phyloP scores from a whole-genome alignment of 2,888 invertebrate species.

The Neoascia interrupta region DNA sequence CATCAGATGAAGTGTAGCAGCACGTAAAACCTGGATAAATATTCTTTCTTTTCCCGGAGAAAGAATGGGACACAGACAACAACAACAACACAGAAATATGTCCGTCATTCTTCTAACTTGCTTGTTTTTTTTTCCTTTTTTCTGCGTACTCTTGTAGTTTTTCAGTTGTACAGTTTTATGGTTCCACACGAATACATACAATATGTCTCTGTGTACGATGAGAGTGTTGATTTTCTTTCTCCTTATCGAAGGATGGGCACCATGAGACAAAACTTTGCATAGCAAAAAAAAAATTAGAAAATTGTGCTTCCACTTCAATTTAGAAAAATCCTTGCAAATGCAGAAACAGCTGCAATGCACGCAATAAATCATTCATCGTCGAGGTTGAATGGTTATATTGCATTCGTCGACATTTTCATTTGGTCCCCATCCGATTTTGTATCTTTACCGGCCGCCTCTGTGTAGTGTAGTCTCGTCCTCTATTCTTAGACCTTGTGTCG shows the following conservation, averaged over 20 bases:
- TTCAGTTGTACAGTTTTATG: too few species aligned
- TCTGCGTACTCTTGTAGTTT: neutral
- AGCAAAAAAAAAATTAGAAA: slow-evolving; percentile 2
- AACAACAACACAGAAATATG: slow-evolving; percentile 40
- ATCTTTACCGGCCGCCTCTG: slow-evolving; percentile 18
- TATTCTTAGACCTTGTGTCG: slow-evolving; percentile 53
- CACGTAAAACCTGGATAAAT: slow-evolving; percentile 52
- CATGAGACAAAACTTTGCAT: slow-evolving; percentile 29
- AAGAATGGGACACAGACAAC: slow-evolving; percentile 33
- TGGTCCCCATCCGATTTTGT: slow-evolving; percentile 18
- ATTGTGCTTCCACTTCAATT: slow-evolving; percentile 61
- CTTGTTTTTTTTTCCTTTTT: neutral
- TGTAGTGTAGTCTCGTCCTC: slow-evolving; percentile 40
- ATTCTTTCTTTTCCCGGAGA: slow-evolving; percentile 19
- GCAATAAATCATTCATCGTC: slow-evolving; percentile 71
- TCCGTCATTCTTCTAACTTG: slow-evolving; percentile 30
- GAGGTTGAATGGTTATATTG: slow-evolving; percentile 63
- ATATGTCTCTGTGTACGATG: too few species aligned
- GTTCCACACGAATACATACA: too few species aligned
- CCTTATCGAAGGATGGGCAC: slow-evolving; percentile 25
- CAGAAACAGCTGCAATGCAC: slow-evolving; percentile 71
- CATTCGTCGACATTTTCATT: slow-evolving; percentile 52
- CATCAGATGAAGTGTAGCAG: slow-evolving; percentile 44
- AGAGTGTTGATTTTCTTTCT: slow-evolving; percentile 42
- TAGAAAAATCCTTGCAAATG: slow-evolving; percentile 65